phyloP scores from a whole-genome alignment of 2,797 vertebrate genomes.

The Gobionotothen gibberifrons region DNA sequence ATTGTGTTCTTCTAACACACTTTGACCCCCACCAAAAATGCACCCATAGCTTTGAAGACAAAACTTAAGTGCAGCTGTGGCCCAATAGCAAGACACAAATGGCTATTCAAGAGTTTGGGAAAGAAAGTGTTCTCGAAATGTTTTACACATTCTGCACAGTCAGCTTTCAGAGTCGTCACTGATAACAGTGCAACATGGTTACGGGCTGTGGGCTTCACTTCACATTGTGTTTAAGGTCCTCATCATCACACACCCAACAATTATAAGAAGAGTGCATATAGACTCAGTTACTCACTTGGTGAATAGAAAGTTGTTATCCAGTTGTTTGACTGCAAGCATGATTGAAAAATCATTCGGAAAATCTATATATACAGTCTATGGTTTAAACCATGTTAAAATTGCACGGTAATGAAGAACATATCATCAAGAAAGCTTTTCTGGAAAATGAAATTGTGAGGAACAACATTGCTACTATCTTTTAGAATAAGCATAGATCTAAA shows the following conservation, averaged over 20 bases:
- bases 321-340: not conserved
- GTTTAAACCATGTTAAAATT: constrained; percentile 13
- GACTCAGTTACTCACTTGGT: constrained; percentile 11
- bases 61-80: constrained; percentile 36
- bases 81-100: constrained; percentile 61
- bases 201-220: constrained; percentile 35
- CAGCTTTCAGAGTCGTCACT: constrained; percentile 21
- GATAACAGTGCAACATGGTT: constrained; percentile 30
- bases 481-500: too few species aligned
- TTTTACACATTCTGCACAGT: constrained; percentile 54
- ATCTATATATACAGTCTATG: too few species aligned
- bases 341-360: too few species aligned
- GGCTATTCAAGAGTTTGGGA: constrained; percentile 57
- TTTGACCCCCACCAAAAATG: constrained; percentile 23
- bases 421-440: not conserved
- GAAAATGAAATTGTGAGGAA: constrained; percentile 9
- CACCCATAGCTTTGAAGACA: constrained; percentile 50
- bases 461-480: not conserved
- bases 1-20: constrained; percentile 50
- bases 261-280: constrained; percentile 27
- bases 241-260: constrained; percentile 38
- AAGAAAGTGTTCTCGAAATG: constrained; percentile 53
- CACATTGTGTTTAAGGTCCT: constrained; percentile 47
- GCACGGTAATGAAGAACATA: not conserved
- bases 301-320: constrained; percentile 10